Evolutionary conservation across 2,888 invertebrate species (phyloP).

Genomic region (Chrysomela aeneicollis): DNA sequence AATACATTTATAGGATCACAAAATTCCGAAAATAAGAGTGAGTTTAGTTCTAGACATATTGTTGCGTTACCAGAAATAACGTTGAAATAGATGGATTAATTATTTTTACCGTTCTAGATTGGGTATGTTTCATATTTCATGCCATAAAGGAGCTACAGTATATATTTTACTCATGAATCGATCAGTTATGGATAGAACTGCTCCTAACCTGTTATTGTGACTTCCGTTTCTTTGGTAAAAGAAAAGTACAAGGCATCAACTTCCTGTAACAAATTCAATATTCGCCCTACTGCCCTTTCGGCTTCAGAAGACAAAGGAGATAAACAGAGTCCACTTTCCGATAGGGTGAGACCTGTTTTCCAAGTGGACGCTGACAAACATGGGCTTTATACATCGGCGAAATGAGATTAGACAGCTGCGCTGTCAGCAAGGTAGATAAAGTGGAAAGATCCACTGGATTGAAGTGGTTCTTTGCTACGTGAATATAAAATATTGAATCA

Average conservation of each 20-base stretch:
- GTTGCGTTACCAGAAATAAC: too few species aligned
- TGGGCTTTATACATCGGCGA: neutral
- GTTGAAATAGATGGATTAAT: too few species aligned
- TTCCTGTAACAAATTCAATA: neutral
- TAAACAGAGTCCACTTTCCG: neutral
- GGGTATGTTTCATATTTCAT: too few species aligned
- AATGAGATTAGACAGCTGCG: conserved; percentile 1
- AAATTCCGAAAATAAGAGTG: too few species aligned
- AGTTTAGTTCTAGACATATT: too few species aligned
- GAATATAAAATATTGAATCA: neutral
- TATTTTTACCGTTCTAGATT: too few species aligned
- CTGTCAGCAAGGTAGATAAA: neutral
- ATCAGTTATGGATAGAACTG: neutral
- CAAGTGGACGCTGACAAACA: neutral
- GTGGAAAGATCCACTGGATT: neutral
- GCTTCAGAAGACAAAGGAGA: neutral
- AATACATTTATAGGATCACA: too few species aligned
- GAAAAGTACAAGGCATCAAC: neutral
- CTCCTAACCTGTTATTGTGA: neutral
- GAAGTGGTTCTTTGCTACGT: neutral
- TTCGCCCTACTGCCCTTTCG: neutral
- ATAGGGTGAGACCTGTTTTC: neutral
- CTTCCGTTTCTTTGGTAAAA: neutral
- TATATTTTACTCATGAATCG: too few species aligned
- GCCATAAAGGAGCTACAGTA: too few species aligned